Evolutionary conservation across 2,888 invertebrate genomes (phyloP).

Genomic region (Acleris literana): DNA sequence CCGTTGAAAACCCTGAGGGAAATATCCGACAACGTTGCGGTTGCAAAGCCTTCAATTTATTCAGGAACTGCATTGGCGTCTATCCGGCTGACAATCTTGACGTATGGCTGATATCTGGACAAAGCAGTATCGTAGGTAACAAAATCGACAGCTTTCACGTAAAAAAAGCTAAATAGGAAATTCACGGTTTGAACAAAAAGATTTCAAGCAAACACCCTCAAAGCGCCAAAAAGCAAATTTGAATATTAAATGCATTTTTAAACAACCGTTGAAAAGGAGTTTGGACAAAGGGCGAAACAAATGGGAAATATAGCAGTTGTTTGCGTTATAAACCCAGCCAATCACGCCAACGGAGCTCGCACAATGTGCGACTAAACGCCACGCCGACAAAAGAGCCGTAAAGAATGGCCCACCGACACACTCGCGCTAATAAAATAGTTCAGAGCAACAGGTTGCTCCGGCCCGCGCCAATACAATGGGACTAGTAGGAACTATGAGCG

Average conservation of each 20-base stretch:
- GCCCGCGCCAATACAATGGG: slow-evolving; percentile 70
- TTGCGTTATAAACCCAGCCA: slow-evolving; percentile 74
- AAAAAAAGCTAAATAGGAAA: neutral
- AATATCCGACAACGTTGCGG: slow-evolving; percentile 68
- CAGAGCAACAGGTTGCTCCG: slow-evolving; percentile 75
- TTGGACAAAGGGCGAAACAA: slow-evolving; percentile 56
- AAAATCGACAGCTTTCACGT: neutral
- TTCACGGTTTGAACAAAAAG: neutral
- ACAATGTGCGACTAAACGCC: slow-evolving; percentile 74
- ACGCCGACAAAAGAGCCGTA: slow-evolving; percentile 78
- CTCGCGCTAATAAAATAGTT: slow-evolving; percentile 82
- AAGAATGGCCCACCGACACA: slow-evolving; percentile 80
- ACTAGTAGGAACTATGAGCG: slow-evolving; percentile 58
- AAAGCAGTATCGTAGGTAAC: slow-evolving; percentile 55
- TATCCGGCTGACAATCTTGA: slow-evolving; percentile 72
- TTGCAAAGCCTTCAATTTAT: slow-evolving; percentile 77
- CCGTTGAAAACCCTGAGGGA: slow-evolving; percentile 73
- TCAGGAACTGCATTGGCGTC: slow-evolving; percentile 68
- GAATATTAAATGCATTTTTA: slow-evolving; percentile 48
- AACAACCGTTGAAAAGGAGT: slow-evolving; percentile 47
- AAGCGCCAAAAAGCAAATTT: slow-evolving; percentile 9
- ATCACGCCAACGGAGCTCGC: slow-evolving; percentile 64
- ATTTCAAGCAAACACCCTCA: neutral
- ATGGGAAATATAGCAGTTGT: slow-evolving; percentile 66
- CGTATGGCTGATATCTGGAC: slow-evolving; percentile 60